Evolutionary conservation across 2,113 vertebrate species (phyloP).

Genomic region (Cepphus grylle): DNA sequence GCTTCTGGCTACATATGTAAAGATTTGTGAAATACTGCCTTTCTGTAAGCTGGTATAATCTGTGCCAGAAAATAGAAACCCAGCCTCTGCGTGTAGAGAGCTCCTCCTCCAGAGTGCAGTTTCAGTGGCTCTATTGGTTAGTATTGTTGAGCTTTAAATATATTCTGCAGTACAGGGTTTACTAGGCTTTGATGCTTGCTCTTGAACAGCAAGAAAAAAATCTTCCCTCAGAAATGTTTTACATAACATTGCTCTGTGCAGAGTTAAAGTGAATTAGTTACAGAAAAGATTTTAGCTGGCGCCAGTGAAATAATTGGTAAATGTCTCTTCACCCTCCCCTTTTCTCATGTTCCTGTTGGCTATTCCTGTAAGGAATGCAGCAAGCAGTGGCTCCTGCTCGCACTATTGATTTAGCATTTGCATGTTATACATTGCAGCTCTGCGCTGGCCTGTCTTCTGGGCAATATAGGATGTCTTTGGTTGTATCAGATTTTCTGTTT

Average conservation of each 20-base stretch:
- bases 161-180: neutral
- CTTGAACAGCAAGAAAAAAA: neutral
- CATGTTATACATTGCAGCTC: neutral
- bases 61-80: constrained; percentile 43
- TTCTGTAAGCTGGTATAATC: constrained; percentile 11
- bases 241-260: neutral
- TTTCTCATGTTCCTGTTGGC: neutral
- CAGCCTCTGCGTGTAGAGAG: neutral
- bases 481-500: neutral
- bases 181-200: neutral
- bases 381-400: neutral
- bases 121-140: neutral
- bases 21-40: constrained; percentile 18
- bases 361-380: neutral
- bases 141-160: neutral
- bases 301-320: neutral
- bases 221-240: neutral
- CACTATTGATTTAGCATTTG: neutral
- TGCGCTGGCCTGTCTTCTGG: neutral
- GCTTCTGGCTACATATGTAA: constrained; percentile 36
- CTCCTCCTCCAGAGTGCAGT: constrained; percentile 21
- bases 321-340: neutral
- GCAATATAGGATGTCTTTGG: neutral
- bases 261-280: neutral
- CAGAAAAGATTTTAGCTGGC: neutral